A percentile compares a stretch with the other conserved stretches of the same genome.
Conservation (phyloP, 2,113 vertebrate genomes). For the Pygoscelis antarcticus region DNA sequence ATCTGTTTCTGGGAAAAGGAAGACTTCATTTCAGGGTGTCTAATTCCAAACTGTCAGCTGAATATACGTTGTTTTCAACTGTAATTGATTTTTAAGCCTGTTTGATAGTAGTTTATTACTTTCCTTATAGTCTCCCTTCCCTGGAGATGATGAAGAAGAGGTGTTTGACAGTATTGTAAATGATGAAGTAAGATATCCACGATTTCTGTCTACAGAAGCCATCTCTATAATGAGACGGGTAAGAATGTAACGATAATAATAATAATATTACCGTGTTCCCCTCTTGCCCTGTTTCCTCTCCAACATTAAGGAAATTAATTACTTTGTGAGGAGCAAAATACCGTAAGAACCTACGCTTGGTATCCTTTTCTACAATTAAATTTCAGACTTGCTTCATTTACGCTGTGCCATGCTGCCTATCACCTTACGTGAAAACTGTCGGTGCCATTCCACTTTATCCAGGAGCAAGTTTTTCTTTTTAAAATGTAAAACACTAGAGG, state of each 20-base stretch:
- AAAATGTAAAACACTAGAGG: background rate
- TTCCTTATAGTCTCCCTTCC: constrained; percentile 89
- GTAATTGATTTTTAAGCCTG: background rate
- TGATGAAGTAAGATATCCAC: constrained; percentile 96
- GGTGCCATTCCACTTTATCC: background rate
- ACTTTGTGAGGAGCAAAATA: background rate
- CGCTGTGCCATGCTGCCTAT: background rate
- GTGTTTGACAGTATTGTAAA: constrained; percentile 99
- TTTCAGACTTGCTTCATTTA: background rate
- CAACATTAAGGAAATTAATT: background rate
- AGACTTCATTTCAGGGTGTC: background rate
- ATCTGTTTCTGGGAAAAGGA: background rate
- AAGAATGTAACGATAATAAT: constrained; percentile 25
- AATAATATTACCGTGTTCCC: background rate
- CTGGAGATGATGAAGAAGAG: constrained; percentile 97
- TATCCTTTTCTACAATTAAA: background rate
- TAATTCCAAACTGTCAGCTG: background rate
- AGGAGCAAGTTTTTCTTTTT: background rate
- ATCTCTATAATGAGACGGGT: constrained; percentile 99
- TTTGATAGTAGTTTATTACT: background rate
- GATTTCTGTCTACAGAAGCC: constrained; percentile 96
- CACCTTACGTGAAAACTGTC: background rate
- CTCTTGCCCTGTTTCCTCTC: background rate
- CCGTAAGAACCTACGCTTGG: background rate
- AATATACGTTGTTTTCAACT: background rate